These are phyloP conservation scores for Dasypogon diadema DNA, from an alignment of 2,888 invertebrate genomes.

Conservation along the genomic window DNA sequence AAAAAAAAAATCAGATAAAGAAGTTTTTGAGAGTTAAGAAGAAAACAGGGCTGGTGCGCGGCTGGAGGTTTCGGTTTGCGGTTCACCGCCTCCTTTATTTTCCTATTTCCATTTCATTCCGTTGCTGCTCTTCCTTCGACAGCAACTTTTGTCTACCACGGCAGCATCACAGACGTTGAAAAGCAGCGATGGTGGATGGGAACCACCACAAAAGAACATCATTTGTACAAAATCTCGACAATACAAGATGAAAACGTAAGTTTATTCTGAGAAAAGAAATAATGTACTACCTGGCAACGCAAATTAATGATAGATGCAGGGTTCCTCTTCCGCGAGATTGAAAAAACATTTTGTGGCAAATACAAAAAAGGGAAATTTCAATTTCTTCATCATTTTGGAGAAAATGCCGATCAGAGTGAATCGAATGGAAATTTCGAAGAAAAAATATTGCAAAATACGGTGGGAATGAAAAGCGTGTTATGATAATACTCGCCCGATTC, in stretches of 20 bases:
- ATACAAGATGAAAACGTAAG: conserved; percentile 23
- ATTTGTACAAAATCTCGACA: conserved; percentile 6
- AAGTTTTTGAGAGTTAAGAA: neutral
- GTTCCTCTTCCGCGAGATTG: neutral
- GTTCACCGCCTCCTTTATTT: conserved; percentile 4
- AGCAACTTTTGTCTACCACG: neutral
- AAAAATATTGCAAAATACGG: too few species aligned
- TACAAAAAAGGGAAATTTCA: too few species aligned
- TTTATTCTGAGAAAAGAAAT: neutral
- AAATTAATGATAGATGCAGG: conserved; percentile 13
- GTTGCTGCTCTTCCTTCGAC: neutral
- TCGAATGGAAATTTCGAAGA: too few species aligned
- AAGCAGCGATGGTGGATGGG: neutral
- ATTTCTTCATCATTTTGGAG: too few species aligned
- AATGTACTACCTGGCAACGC: conserved; percentile 21
- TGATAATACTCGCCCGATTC: too few species aligned
- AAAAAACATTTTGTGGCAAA: neutral
- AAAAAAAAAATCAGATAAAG: conserved; percentile 21
- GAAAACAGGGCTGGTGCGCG: neutral
- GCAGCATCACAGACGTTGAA: too few species aligned
- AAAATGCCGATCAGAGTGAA: too few species aligned
- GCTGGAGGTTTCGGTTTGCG: conserved; percentile 1
- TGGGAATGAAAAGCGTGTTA: too few species aligned
- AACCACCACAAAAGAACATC: conserved; percentile 1
- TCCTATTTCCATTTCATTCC: conserved; percentile 25